Evolutionary conservation across 1,140 invertebrate species (phyloP), one percentile per base, ranked within the genome.

Genomic region (Scaptomyza graminum): DNA sequence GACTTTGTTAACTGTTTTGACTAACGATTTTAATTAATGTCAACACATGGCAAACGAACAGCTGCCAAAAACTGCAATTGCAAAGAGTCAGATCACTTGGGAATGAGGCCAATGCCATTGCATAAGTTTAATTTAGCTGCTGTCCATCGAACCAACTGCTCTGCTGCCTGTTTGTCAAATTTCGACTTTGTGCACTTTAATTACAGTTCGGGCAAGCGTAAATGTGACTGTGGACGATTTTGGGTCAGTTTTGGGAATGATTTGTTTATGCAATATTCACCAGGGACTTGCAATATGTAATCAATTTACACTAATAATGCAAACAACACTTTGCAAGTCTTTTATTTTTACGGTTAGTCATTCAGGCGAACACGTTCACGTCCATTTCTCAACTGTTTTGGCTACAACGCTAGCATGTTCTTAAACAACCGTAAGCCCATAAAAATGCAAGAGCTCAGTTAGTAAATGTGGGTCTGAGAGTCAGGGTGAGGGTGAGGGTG

Each of bases 1-100:
- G 61, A 37, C 52, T 50, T 64, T 64, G 60, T 18, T 3, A 4
- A 11, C 25, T 37, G 41, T 71, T 71, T 78, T 82, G 75, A 78
- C 76, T 82, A 87, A 83, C 82, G 88, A 75, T 88, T 88, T 87
- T 87, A 87, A 87, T 87, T 74, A 87, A 83, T 83, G 83, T 79
- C 83, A 79, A 68, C 63, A 51, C 50, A 41, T 41, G 60, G 44
- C 18, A 41, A 11, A 43, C 41, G 37, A n/a, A 41, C 37, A 41
- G 37, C n/a, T 54, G n/a, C 16, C 8, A 13, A 46, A 57, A 59
- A 46, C 49, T 47, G 37, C 28, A 71, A 25, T 54, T 18, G 56
- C 44, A 13, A 60, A 46, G 46, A 43, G 47, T 69, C 43, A 16
- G 46, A 16, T 60, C 51, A 41, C 43, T 59, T 37, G 56, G 8